A percentile compares a stretch with the other conserved stretches of the same genome.
Conservation (phyloP, 2,797 vertebrate genomes). For the Cottoperca gobio region DNA sequence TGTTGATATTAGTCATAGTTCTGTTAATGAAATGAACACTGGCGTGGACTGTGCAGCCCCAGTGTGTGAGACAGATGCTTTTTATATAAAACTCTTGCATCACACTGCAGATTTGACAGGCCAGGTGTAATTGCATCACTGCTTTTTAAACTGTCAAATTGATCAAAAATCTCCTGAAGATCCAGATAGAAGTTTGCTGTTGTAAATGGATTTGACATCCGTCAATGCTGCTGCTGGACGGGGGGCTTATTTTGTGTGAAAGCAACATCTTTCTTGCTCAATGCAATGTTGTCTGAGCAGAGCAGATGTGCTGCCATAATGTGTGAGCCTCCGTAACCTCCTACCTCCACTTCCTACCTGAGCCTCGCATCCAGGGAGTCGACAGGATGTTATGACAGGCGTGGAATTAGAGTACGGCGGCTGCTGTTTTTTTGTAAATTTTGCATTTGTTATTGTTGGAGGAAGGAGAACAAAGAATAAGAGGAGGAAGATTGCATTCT, state of each 20-base stretch:
- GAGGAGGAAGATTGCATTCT: conserved; percentile 42
- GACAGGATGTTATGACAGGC: conserved; percentile 59
- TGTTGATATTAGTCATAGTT: no score
- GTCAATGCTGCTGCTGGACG: not conserved
- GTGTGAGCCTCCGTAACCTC: conserved; percentile 47
- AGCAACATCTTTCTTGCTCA: not conserved
- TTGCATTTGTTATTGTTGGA: conserved; percentile 8
- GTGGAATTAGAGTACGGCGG: conserved; percentile 54
- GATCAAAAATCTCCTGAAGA: not conserved
- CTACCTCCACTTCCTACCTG: conserved; percentile 52
- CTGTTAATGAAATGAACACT: no score
- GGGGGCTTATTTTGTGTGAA: conserved; percentile 24
- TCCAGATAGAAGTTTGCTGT: conserved; percentile 4
- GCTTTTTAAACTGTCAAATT: not conserved
- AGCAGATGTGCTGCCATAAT: conserved; percentile 67
- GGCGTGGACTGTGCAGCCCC: fast-evolving
- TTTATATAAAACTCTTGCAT: not conserved
- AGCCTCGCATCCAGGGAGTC: conserved; percentile 43
- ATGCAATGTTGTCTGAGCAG: conserved; percentile 8
- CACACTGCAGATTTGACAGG: not conserved
- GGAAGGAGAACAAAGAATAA: not conserved
- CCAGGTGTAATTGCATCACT: not conserved
- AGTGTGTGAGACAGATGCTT: not conserved
- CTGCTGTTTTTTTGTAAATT: conserved; percentile 34
- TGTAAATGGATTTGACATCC: conserved; percentile 22